Percentiles rank a stretch among this genome's conserved stretches.
phyloP scores from a whole-genome alignment of 2,888 invertebrate genomes.

The Epinotia bilunana region DNA sequence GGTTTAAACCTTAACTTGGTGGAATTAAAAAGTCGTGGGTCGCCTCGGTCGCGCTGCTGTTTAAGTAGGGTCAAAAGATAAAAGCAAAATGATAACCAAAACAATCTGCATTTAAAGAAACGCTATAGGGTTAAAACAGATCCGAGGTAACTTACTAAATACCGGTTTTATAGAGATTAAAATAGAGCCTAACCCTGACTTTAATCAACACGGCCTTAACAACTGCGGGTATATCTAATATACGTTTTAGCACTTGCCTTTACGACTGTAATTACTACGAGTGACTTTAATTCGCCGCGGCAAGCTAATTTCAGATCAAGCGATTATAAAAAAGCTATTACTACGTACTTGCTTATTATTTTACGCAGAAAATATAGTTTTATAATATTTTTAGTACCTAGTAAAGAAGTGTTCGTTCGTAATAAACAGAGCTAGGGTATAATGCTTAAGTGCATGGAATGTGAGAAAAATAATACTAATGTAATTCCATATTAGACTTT shows the following conservation, averaged over 20 bases:
- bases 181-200: conserved; percentile 16
- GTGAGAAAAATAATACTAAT: no score
- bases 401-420: neutral
- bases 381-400: conserved; percentile 1
- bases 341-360: neutral
- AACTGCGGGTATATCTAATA: conserved; percentile 32
- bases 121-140: no score
- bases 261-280: conserved; percentile 26
- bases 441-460: neutral
- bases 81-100: no score
- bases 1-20: no score
- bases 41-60: no score
- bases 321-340: conserved; percentile 16
- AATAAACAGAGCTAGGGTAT: neutral
- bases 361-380: neutral
- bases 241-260: conserved; percentile 34
- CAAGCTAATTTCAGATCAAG: conserved; percentile 17
- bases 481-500: no score
- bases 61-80: no score
- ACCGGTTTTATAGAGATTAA: conserved; percentile 13
- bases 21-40: no score
- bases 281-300: conserved; percentile 19
- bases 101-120: no score
- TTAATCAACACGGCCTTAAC: conserved; percentile 8
- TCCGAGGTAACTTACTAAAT: neutral